Base-by-base conservation (phyloP, 2,888 invertebrate species). In the Dichetophora obliterata region DNA sequence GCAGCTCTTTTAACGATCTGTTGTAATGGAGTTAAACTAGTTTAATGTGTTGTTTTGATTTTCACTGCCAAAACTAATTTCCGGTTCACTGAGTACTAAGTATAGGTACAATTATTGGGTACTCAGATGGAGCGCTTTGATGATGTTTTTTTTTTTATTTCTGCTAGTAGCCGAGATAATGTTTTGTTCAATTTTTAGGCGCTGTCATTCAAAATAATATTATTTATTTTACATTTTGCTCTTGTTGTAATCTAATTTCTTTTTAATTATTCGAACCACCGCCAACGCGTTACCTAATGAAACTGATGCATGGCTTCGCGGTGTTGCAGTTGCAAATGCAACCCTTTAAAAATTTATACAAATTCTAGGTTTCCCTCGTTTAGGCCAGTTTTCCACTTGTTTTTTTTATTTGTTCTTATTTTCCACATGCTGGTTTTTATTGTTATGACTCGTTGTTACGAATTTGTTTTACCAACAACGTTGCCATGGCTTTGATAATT, bases 401-500 rank as follows among this genome's bases (percentile, higher is more conserved):
- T 52, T 69, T 69, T 1, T 54, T 54, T 54, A n/a, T n/a, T n/a
- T 31, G 3, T 31, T 54, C 9, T 54, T 54, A 19, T 57, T 11
- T 70, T 16, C 1, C 54, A 31, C 54, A 34, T 70, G 54, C 48
- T 16, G 37, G 31, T n/a, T 5, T 54, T 70, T 54, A 16, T 70
- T 34, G 70, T 59, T 71, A 43, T 59, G 71, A 16, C 71, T 71
- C 57, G 37, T 6, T 71, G 54, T 57, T 37, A 57, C 37, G 37
- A 54, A 34, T 57, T 70, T 70, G 70, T 71, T 57, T 22, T 37
- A 37, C 34, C 71, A 34, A 34, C n/a, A 54, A 27, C 71, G 71
- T 71, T 71, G 57, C 71, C 24, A 71, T 71, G 71, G 71, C 37
- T 68, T 68, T 34, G 27, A 16, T n/a, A 63, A 34, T 63, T 34